A percentile compares a stretch with the other conserved stretches of the same genome.
Evolutionary conservation across 2,888 invertebrate genomes (phyloP).

Genomic region (Galeruca laticollis): DNA sequence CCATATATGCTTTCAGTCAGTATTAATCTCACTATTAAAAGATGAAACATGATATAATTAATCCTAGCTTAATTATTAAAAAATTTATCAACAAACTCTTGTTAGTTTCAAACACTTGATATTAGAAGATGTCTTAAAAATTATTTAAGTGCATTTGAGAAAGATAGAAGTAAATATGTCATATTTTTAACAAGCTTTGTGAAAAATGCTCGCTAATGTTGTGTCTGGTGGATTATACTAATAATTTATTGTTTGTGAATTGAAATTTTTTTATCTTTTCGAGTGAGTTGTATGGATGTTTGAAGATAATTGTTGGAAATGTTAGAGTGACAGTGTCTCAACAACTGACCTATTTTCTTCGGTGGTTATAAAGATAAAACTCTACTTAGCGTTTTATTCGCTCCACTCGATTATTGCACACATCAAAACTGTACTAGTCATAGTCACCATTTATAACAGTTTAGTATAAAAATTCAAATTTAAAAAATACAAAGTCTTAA

Average conservation of each 20-base stretch:
- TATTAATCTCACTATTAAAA: background rate
- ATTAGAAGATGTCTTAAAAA: background rate
- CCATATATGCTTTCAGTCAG: constrained; percentile 8
- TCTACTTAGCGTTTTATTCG: constrained; percentile 59
- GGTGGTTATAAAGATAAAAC: constrained; percentile 63
- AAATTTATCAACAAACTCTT: background rate
- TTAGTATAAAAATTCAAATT: constrained; percentile 70
- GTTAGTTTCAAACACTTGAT: background rate
- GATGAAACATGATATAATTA: background rate
- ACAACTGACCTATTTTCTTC: constrained; percentile 50
- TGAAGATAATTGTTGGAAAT: constrained; percentile 3
- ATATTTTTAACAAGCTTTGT: background rate
- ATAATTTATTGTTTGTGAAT: background rate
- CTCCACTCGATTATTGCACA: constrained; percentile 65
- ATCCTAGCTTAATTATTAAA: constrained; percentile 1
- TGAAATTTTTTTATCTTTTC: background rate
- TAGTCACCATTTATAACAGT: constrained; percentile 68
- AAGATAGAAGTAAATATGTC: too few species aligned
- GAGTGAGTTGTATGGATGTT: constrained; percentile 8
- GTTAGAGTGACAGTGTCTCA: constrained; percentile 8
- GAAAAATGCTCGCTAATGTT: background rate
- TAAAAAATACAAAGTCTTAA: constrained; percentile 69
- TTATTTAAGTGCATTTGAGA: background rate
- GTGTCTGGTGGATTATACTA: background rate
- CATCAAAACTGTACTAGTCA: constrained; percentile 67